phyloP scores from a whole-genome alignment of 2,888 invertebrate species.

The Aricia artaxerxes region DNA sequence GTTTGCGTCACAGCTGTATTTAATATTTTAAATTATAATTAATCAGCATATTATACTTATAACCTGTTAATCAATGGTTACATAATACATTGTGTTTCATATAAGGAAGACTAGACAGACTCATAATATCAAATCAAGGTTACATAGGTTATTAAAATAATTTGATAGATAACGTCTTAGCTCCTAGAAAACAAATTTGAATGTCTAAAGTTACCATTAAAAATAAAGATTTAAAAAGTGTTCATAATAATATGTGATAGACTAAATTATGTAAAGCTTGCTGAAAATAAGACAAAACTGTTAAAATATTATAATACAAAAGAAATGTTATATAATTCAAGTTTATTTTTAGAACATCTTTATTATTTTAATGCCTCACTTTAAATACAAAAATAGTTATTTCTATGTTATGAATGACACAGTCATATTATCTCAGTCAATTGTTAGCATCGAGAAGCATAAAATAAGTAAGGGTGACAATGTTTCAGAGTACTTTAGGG shows the following conservation, averaged over 20 bases:
- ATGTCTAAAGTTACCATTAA: neutral
- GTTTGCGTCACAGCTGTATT: neutral
- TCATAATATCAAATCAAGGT: constrained; percentile 16
- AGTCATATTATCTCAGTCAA: neutral
- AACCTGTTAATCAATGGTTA: constrained; percentile 9
- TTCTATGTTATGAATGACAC: neutral
- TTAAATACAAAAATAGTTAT: neutral
- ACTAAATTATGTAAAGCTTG: neutral
- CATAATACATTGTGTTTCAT: constrained; percentile 19
- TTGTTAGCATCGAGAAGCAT: neutral
- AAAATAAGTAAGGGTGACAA: neutral
- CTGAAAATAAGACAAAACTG: neutral
- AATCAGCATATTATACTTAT: neutral
- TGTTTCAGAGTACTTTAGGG: neutral
- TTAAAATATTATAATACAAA: neutral
- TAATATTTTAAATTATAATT: constrained; percentile 23
- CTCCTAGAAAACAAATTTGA: neutral
- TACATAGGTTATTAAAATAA: constrained; percentile 9
- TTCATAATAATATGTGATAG: neutral
- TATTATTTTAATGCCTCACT: neutral
- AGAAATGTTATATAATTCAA: neutral
- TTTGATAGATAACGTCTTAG: constrained; percentile 10
- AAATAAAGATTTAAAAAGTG: neutral
- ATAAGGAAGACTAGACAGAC: constrained; percentile 14
- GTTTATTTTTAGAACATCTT: neutral